Evolutionary conservation across 2,113 vertebrate genomes (phyloP), one percentile per base, ranked within the genome.

Genomic region (Corythoichthys intestinalis): DNA sequence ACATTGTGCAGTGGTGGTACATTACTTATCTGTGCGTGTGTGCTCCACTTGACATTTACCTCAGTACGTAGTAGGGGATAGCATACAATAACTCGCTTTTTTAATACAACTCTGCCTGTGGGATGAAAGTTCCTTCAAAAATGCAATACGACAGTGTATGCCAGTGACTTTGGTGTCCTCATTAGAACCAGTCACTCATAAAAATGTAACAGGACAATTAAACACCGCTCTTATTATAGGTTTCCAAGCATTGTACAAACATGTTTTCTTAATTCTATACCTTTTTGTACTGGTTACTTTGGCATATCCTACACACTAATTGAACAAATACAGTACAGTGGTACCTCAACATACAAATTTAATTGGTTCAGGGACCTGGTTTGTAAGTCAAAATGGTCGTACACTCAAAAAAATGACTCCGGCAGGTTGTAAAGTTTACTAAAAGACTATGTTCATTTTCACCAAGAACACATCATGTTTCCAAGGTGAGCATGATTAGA

Each of bases 21-120:
- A 60, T 65, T 70, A 54, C 48, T 71, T 65, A 69, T 60, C 62
- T 70, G 57, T 53, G 2, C 3, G 34, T 20, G 57, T 69, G 71
- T 81, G 79, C 77, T 80, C 83, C 78, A 86, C 84, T 85, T 76
- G 82, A 87, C 77, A 66, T 82, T 81, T 80, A 61, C 60, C 75
- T 59, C 52, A 81, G 70, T 66, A 57, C 12, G n/a, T 64, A 59
- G 59, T 54, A 65, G 56, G 77, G 60, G 58, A 34, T 69, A 73
- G 79, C 70, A 77, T 56, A 64, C 48, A 68, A 37, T 58, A 66
- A 13, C 61, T 66, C 74, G 70, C 72, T 52, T 65, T 81, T 72
- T 66, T 14, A 48, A 62, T 69, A 52, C 49, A 66, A 67, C 41
- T 72, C 28, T 66, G n/a, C 35, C 54, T 35, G 54, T 56, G 54